Evolutionary conservation across 2,888 invertebrate genomes (phyloP).

Genomic region (Lepidochitona cinerea): DNA sequence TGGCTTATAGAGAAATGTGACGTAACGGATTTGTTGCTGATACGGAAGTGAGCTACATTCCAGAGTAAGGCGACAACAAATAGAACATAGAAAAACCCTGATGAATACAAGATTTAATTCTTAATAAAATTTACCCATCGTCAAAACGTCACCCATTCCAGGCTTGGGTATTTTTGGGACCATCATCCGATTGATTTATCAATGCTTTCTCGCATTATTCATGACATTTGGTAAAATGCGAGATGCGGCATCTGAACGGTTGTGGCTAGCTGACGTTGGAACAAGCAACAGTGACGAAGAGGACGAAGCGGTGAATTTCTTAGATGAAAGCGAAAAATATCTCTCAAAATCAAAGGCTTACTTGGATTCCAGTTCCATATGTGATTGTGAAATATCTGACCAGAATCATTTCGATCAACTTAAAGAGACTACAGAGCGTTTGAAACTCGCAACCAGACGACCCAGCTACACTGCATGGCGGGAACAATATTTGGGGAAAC

Average conservation of each 20-base stretch:
- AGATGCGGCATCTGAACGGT: background rate
- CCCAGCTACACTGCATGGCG: background rate
- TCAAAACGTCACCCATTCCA: background rate
- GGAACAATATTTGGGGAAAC: background rate
- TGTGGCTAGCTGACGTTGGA: background rate
- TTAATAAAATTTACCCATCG: too few species aligned
- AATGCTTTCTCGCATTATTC: background rate
- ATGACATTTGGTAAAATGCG: background rate
- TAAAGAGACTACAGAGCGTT: background rate
- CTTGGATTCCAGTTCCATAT: too few species aligned
- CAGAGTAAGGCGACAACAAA: too few species aligned
- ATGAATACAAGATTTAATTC: too few species aligned
- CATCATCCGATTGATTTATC: background rate
- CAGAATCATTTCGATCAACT: background rate
- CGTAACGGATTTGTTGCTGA: too few species aligned
- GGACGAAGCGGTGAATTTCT: background rate
- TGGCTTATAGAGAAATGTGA: too few species aligned
- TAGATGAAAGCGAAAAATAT: background rate
- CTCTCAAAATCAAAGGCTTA: too few species aligned
- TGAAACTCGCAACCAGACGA: background rate
- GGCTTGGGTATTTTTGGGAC: background rate
- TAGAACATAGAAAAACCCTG: too few species aligned
- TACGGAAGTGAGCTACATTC: too few species aligned
- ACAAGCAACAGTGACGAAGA: background rate
- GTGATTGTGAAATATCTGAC: background rate